These are phyloP conservation scores for Euura saliciscinereae DNA, from an alignment of 1,140 invertebrate genomes.

Conservation along the genomic window DNA sequence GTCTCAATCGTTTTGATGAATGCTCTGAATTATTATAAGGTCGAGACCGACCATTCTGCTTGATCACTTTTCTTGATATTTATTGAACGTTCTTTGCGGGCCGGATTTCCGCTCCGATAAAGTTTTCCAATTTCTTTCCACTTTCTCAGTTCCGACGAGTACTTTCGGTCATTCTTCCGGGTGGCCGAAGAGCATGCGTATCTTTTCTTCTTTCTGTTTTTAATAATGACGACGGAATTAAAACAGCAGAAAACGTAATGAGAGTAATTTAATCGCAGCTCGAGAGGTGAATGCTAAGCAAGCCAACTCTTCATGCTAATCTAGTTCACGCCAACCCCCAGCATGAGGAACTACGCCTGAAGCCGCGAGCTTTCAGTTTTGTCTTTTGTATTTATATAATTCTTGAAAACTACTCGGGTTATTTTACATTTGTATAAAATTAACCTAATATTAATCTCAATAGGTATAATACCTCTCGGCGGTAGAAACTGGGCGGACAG, in stretches of 20 bases:
- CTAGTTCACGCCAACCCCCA: background rate
- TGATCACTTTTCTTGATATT: background rate
- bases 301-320: constrained; percentile 17
- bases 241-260: constrained; percentile 7
- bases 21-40: background rate
- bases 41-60: background rate
- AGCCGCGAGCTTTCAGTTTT: background rate
- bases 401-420: background rate
- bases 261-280: constrained; percentile 10
- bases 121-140: too few species aligned
- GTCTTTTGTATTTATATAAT: background rate
- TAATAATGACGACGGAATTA: background rate
- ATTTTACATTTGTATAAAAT: constrained; percentile 4
- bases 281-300: constrained; percentile 15
- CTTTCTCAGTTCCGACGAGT: too few species aligned
- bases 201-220: background rate
- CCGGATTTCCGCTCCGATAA: too few species aligned
- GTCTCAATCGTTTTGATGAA: background rate
- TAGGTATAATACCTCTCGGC: background rate
- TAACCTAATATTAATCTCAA: background rate
- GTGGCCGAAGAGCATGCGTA: too few species aligned
- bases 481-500: background rate
- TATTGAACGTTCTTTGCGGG: too few species aligned
- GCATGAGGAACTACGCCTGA: constrained; percentile 17
- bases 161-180: too few species aligned